Percentiles rank a stretch among this genome's conserved stretches.
phyloP scores from a whole-genome alignment of 2,113 vertebrate species.

The Aramus guarauna region DNA sequence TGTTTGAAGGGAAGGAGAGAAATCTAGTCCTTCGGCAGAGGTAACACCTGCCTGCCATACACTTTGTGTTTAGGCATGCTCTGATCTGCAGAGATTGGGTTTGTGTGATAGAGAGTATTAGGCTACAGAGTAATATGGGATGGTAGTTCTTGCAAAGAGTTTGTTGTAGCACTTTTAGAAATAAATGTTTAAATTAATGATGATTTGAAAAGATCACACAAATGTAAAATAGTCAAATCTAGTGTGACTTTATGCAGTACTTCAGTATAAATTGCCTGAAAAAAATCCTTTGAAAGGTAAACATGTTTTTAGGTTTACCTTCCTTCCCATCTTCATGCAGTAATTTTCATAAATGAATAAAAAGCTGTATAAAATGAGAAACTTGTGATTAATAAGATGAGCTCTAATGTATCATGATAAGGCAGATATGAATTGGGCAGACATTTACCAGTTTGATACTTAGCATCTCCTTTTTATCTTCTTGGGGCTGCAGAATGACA shows the following conservation, averaged over 20 bases:
- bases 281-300: background rate
- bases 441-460: background rate
- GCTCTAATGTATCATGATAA: background rate
- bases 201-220: background rate
- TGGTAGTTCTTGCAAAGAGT: background rate
- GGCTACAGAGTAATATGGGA: rapidly evolving
- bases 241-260: background rate
- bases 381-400: background rate
- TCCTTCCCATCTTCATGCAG: background rate
- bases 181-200: background rate
- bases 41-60: rapidly evolving
- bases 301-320: background rate
- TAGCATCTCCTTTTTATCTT: background rate
- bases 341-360: background rate
- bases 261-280: background rate
- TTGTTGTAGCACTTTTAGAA: background rate
- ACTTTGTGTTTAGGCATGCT: background rate
- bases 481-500: background rate
- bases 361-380: background rate
- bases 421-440: background rate
- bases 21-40: background rate
- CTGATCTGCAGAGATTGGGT: background rate
- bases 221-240: background rate
- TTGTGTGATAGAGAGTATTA: background rate
- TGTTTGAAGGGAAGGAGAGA: background rate